Conservation (phyloP, 1,140 invertebrate species). For the Neodiprion pinetum region DNA sequence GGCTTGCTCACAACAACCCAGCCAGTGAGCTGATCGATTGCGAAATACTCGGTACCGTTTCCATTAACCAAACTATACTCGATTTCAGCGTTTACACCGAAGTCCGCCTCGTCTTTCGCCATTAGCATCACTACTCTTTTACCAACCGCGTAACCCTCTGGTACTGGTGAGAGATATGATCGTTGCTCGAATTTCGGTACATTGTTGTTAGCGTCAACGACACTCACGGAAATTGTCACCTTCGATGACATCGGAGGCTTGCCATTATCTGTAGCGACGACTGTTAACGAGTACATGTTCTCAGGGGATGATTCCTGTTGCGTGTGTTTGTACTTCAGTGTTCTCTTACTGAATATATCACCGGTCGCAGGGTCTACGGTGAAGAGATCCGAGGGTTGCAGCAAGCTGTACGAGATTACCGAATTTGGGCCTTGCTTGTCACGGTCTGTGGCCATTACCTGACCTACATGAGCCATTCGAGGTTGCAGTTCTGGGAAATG, state of each 20-base stretch:
- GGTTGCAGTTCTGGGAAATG: constrained; percentile 88
- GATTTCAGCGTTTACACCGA: constrained; percentile 87
- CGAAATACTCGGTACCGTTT: constrained; percentile 82
- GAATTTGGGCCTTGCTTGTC: constrained; percentile 96
- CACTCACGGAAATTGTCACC: constrained; percentile 83
- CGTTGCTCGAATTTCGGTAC: constrained; percentile 79
- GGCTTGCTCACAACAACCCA: constrained; percentile 78
- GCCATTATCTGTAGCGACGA: constrained; percentile 91
- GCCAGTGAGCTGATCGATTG: constrained; percentile 76
- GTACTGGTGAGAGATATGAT: constrained; percentile 82
- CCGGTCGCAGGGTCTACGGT: constrained; percentile 89
- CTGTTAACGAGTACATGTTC: constrained; percentile 84
- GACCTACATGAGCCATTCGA: constrained; percentile 82
- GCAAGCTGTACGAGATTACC: constrained; percentile 88
- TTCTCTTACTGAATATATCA: constrained; percentile 85
- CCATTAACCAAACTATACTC: constrained; percentile 79
- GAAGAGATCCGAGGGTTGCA: constrained; percentile 90
- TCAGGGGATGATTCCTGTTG: constrained; percentile 80
- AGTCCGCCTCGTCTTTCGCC: constrained; percentile 81
- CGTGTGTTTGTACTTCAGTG: constrained; percentile 82
- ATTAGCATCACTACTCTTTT: constrained; percentile 75
- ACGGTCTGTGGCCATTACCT: constrained; percentile 85
- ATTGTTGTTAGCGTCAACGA: constrained; percentile 91
- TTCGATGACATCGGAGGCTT: constrained; percentile 90
- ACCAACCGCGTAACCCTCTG: constrained; percentile 75